These are phyloP conservation scores for Cottus gobio DNA, from an alignment of 2,113 vertebrate genomes.

Conservation along the genomic window DNA sequence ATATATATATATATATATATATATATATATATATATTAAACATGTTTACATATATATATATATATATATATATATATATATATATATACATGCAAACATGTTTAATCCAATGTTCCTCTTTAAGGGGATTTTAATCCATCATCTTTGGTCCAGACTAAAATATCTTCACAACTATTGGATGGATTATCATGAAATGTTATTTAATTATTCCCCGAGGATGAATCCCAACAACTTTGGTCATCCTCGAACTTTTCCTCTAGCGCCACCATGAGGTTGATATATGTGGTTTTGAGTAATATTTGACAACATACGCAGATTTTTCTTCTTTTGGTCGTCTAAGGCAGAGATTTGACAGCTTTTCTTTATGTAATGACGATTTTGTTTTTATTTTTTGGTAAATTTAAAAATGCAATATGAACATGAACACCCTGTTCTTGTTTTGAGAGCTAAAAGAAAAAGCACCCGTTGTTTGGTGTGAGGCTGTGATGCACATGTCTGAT, in stretches of 20 bases:
- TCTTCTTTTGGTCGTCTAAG: not conserved
- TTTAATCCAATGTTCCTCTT: not conserved
- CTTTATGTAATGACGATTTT: not conserved
- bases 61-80: no score
- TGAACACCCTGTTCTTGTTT: not conserved
- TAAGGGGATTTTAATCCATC: not conserved
- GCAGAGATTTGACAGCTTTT: not conserved
- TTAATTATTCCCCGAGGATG: not conserved
- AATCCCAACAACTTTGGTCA: not conserved
- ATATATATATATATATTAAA: no score
- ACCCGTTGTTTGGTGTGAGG: not conserved
- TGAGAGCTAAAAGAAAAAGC: not conserved
- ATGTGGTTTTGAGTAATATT: not conserved
- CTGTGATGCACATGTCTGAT: not conserved
- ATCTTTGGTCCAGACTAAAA: not conserved
- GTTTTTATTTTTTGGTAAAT: not conserved
- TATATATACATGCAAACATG: no score
- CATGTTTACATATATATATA: no score
- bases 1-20: no score
- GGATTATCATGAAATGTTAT: not conserved
- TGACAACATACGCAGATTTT: not conserved
- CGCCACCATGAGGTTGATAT: not conserved
- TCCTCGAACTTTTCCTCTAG: not conserved
- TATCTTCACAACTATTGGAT: not conserved
- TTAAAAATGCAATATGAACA: not conserved